Conservation (phyloP, 2,888 invertebrate species). For the Microplitis manilae region DNA sequence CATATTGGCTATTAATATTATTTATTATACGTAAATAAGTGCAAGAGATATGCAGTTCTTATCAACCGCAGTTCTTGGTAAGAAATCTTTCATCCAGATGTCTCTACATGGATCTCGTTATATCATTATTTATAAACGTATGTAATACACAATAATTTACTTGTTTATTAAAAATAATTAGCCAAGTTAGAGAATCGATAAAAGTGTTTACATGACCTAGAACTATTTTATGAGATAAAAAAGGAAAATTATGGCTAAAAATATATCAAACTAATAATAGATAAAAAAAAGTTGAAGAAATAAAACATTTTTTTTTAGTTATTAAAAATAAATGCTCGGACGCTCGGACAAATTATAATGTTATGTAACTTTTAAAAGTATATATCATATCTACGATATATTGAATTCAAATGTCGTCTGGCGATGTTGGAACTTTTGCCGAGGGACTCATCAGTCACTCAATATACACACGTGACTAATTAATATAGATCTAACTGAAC, state of each 20-base stretch:
- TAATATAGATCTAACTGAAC: constrained; percentile 46
- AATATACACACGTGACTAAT: constrained; percentile 45
- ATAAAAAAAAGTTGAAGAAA: neutral
- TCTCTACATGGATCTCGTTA: neutral
- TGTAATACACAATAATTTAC: neutral
- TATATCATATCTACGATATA: constrained; percentile 35
- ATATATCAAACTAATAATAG: neutral
- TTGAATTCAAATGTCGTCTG: constrained; percentile 27
- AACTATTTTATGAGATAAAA: neutral
- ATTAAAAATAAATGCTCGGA: neutral
- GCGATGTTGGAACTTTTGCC: constrained; percentile 22
- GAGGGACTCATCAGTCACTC: constrained; percentile 49
- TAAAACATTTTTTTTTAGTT: neutral
- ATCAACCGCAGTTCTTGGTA: neutral
- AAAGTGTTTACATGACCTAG: neutral
- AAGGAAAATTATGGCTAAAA: neutral
- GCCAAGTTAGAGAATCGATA: neutral
- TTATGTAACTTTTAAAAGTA: constrained; percentile 28
- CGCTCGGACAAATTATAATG: constrained; percentile 12
- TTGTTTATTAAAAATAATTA: neutral
- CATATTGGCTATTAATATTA: neutral
- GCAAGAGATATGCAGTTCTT: neutral
- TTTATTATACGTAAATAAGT: neutral
- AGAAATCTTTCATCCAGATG: neutral
- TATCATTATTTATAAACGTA: neutral